phyloP scores from a whole-genome alignment of 2,797 vertebrate genomes.

The Anguilla obscura region DNA sequence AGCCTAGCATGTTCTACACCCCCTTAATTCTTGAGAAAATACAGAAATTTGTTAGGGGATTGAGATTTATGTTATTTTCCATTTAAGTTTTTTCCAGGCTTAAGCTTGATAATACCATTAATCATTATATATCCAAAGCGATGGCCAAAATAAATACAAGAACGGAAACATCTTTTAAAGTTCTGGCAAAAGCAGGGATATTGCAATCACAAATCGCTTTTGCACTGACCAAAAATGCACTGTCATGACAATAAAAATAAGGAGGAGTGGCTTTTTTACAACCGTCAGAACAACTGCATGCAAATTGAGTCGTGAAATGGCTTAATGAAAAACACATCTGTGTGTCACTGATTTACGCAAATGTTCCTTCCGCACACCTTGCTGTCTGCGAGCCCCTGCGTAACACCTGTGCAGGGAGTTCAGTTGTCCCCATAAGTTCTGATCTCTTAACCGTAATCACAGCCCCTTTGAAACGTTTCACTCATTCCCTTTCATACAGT shows the following conservation, averaged over 20 bases:
- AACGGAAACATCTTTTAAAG: slow-evolving; percentile 3
- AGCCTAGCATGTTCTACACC: slow-evolving; percentile 7
- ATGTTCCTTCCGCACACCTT: neutral
- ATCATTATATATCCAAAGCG: slow-evolving; percentile 12
- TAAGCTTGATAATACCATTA: slow-evolving; percentile 21
- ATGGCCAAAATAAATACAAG: slow-evolving; percentile 11
- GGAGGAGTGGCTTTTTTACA: neutral
- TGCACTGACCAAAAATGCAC: neutral
- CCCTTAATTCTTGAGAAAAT: slow-evolving; percentile 23
- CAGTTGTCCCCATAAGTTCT: slow-evolving; percentile 67
- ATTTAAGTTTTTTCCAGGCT: slow-evolving; percentile 23
- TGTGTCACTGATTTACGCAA: neutral
- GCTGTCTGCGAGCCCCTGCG: neutral
- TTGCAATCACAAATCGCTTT: neutral
- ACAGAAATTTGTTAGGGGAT: slow-evolving; percentile 24
- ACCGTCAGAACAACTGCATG: neutral
- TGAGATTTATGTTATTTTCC: slow-evolving; percentile 30
- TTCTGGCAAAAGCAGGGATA: neutral
- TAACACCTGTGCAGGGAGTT: slow-evolving; percentile 63
- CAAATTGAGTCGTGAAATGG: neutral
- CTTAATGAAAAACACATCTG: neutral
- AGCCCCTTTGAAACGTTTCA: slow-evolving; percentile 51
- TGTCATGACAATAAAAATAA: neutral
- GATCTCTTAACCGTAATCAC: slow-evolving; percentile 72
- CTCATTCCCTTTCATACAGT: slow-evolving; percentile 50